phyloP scores from a whole-genome alignment of 1,140 invertebrate genomes.

The Drosophila sulfurigaster region DNA sequence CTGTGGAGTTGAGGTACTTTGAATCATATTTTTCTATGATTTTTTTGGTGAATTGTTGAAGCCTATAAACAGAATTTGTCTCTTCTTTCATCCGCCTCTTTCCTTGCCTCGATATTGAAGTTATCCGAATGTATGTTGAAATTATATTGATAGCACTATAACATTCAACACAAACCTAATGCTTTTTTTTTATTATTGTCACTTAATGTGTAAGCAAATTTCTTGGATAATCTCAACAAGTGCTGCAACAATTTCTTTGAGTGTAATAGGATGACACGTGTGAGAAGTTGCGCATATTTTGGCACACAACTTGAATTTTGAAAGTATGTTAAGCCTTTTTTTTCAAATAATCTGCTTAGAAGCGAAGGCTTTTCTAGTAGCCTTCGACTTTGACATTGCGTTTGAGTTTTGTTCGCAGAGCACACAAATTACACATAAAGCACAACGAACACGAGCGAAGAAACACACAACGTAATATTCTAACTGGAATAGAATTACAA shows the following conservation, averaged over 20 bases:
- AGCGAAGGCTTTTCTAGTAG: background rate
- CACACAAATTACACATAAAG: background rate
- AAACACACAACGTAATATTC: conserved; percentile 6
- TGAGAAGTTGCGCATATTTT: conserved; percentile 5
- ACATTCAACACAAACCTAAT: too few relatives aligned
- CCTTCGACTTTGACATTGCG: background rate
- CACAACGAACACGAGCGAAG: background rate
- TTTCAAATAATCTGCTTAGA: background rate
- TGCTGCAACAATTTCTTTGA: background rate
- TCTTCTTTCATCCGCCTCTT: too few relatives aligned
- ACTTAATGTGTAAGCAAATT: too few relatives aligned
- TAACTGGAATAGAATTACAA: conserved; percentile 12
- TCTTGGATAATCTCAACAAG: background rate
- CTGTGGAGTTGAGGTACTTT: too few relatives aligned
- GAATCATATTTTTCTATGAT: too few relatives aligned
- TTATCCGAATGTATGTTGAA: too few relatives aligned
- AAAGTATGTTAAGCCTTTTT: background rate
- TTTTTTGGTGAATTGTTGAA: too few relatives aligned
- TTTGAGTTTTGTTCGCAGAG: background rate
- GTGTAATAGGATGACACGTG: background rate
- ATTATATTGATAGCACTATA: too few relatives aligned
- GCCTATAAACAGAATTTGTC: too few relatives aligned
- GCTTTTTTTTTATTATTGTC: too few relatives aligned
- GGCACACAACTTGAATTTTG: background rate
- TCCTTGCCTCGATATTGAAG: too few relatives aligned